Evolutionary conservation across 2,797 vertebrate genomes (phyloP), one percentile per base, ranked within the genome.

Genomic region (Siniperca scherzeri): DNA sequence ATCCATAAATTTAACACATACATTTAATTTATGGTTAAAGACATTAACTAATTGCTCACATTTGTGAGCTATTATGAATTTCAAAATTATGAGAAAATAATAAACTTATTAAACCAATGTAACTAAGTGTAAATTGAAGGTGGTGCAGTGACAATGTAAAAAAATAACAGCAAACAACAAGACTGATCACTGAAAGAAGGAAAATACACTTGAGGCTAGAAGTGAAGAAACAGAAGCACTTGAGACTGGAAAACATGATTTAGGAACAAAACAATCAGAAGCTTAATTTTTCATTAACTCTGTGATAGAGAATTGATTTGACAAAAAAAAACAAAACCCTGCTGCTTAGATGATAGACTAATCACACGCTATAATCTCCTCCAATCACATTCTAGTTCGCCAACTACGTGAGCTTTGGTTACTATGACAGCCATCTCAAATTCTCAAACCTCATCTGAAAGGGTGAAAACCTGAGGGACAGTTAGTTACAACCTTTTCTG

Each of bases 241-340:
- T 57, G 44, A 88, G 80, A 67, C 55, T 69, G 36, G 33, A 81
- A 90, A 80, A 87, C 59, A 70, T 60, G 70, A 83, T 86, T 87
- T 78, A 81, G 78, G 56, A 86, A 85, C 66, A 83, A 80, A 87
- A 81, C 81, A 91, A 88, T 88, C 80, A 80, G 42, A 78, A 65
- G 53, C 40, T 48, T 64, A 74, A 82, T 84, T 89, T 74, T 85
- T 90, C 52, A 84, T 89, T 84, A 83, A 86, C 74, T 77, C 57
- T 14, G 33, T 82, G 80, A 86, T 77, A 55, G 79, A 87, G 36
- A 89, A 88, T 87, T 88, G 86, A 92, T 91, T 87, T 83, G 59
- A 75, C 68, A 80, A 65, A 77, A 42, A 65, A 53, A 46, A 50
- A n/a, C 3, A 52, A 61, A 82, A 78, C 2, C 55, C 82, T 65